phyloP scores from a whole-genome alignment of 2,888 invertebrate species.

The Didymodactylos carnosus region DNA sequence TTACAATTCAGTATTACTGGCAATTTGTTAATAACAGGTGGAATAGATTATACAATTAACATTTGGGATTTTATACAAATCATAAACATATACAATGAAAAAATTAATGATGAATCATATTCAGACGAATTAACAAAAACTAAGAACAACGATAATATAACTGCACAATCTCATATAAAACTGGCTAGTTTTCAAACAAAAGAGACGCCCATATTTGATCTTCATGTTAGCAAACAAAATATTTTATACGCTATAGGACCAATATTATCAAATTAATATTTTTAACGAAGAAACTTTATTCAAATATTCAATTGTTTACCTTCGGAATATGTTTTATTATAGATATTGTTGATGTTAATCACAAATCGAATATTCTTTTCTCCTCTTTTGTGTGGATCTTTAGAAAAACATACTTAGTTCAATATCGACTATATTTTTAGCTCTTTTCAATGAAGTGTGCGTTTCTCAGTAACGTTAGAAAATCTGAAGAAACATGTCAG shows the following conservation, averaged over 20 bases:
- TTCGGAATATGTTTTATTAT: neutral
- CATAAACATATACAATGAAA: neutral
- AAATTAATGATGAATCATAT: neutral
- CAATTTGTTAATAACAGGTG: neutral
- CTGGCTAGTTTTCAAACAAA: neutral
- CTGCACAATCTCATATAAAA: too few species aligned
- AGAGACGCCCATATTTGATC: neutral
- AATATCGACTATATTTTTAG: too few species aligned
- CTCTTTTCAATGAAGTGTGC: too few species aligned
- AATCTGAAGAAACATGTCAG: too few species aligned
- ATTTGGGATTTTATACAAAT: neutral
- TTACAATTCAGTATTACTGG: constrained; percentile 4
- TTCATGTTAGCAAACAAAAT: neutral
- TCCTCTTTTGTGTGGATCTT: too few species aligned
- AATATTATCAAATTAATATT: neutral
- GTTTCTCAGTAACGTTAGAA: too few species aligned
- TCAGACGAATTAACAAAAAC: neutral
- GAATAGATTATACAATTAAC: neutral
- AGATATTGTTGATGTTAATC: too few species aligned
- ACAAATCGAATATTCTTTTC: too few species aligned
- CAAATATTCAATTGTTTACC: neutral
- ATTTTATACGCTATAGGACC: neutral
- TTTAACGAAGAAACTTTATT: too few species aligned
- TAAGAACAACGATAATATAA: too few species aligned
- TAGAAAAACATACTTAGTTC: too few species aligned